These are phyloP conservation scores for Protophormia terraenovae DNA, from an alignment of 2,888 invertebrate species.

Conservation along the genomic window DNA sequence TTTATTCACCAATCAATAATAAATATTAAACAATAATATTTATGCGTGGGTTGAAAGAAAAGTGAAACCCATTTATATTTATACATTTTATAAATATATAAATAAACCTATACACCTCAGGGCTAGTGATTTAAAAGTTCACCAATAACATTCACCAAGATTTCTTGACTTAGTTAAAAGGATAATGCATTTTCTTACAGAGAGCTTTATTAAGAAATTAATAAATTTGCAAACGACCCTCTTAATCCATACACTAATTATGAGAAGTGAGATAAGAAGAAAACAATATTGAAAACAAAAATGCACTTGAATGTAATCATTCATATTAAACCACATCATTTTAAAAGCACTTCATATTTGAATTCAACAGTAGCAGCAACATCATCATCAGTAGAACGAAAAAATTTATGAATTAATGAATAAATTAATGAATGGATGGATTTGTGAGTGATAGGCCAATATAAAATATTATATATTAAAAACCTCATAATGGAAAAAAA, in stretches of 20 bases:
- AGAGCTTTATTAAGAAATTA: too few relatives aligned
- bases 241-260: background rate
- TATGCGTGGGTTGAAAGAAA: background rate
- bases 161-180: too few relatives aligned
- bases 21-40: background rate
- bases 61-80: too few relatives aligned
- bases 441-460: background rate
- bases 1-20: background rate
- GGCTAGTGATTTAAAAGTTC: too few relatives aligned
- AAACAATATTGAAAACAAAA: conserved; percentile 3
- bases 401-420: background rate
- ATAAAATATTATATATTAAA: conserved; percentile 15
- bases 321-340: conserved; percentile 35
- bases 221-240: background rate
- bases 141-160: too few relatives aligned
- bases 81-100: too few relatives aligned
- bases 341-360: conserved; percentile 17
- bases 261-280: background rate
- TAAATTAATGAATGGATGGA: conserved; percentile 11
- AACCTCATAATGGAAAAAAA: conserved; percentile 13
- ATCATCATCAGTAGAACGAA: background rate
- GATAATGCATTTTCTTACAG: too few relatives aligned
- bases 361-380: background rate
- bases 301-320: conserved; percentile 27
- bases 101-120: too few relatives aligned